phyloP scores from a whole-genome alignment of 1,140 invertebrate species.

The Delia radicum region DNA sequence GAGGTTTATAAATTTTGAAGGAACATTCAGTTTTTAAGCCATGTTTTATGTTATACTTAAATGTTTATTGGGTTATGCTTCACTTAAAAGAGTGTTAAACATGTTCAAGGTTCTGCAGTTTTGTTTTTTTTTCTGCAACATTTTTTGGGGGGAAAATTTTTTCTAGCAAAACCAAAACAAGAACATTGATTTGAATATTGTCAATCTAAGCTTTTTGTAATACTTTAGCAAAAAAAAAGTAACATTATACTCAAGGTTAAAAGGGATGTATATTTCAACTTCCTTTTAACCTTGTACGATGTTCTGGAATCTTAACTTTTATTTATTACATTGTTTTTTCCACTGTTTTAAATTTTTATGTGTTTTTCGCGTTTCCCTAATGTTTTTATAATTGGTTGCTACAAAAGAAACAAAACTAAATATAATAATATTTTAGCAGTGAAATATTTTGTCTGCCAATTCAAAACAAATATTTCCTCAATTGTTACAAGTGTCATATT shows the following conservation, averaged over 20 bases:
- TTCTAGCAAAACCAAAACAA: background rate
- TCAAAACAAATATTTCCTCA: background rate
- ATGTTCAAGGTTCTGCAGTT: background rate
- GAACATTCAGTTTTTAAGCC: too few relatives aligned
- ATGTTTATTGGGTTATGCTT: background rate
- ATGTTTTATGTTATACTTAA: too few relatives aligned
- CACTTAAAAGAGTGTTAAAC: background rate
- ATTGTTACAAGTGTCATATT: constrained; percentile 13
- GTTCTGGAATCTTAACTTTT: background rate
- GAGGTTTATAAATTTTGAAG: too few relatives aligned
- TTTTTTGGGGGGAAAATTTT: background rate
- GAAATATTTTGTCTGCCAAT: constrained; percentile 13
- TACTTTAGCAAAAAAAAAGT: background rate
- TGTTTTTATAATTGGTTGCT: constrained; percentile 17
- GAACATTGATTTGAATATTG: constrained; percentile 8
- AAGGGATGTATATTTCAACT: background rate
- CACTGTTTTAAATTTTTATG: background rate
- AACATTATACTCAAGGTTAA: background rate
- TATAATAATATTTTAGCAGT: background rate
- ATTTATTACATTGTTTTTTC: background rate
- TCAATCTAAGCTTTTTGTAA: background rate
- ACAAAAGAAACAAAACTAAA: background rate
- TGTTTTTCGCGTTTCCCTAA: constrained; percentile 17
- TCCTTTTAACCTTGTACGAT: background rate
- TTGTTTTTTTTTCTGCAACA: background rate